Percentiles rank a stretch among this genome's conserved stretches.
phyloP scores from a whole-genome alignment of 2,797 vertebrate species.

The Enteromius trimaculatus region DNA sequence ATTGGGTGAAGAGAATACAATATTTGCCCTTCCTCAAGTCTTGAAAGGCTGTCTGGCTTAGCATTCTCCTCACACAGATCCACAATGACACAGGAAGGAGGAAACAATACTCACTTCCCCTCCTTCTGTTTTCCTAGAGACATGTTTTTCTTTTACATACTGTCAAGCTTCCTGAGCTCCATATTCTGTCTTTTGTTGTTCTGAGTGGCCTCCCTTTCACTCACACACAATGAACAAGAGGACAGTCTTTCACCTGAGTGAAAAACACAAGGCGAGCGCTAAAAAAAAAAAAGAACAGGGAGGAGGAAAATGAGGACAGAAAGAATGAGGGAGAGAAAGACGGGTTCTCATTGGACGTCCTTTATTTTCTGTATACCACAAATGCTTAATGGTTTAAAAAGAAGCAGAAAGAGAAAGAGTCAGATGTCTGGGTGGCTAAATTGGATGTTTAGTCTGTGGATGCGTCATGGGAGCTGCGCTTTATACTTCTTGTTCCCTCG shows the following conservation, averaged over 20 bases:
- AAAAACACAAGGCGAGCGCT: conserved; percentile 52
- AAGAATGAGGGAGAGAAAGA: conserved; percentile 56
- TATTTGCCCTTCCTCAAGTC: conserved; percentile 51
- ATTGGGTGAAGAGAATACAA: conserved; percentile 53
- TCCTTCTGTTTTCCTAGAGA: conserved; percentile 76
- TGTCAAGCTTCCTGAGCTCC: conserved; percentile 81
- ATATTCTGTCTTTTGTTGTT: conserved; percentile 78
- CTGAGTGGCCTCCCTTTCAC: conserved; percentile 69
- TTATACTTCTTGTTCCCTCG: conserved; percentile 70
- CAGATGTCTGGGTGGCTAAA: conserved; percentile 78
- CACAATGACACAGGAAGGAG: conserved; percentile 80
- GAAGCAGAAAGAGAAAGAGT: conserved; percentile 56
- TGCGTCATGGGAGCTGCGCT: conserved; percentile 75
- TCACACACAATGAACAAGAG: conserved; percentile 72
- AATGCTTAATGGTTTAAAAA: conserved; percentile 54
- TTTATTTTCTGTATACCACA: conserved; percentile 49
- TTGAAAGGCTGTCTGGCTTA: conserved; percentile 55
- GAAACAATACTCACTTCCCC: conserved; percentile 78
- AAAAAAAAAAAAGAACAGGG: conserved; percentile 14
- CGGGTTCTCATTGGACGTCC: conserved; percentile 31
- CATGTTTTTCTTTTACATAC: conserved; percentile 72
- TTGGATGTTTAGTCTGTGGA: conserved; percentile 79
- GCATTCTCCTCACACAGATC: conserved; percentile 59
- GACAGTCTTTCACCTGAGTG: conserved; percentile 80
- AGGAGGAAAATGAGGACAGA: conserved; percentile 66